These are phyloP conservation scores for Corvus moneduloides DNA, from an alignment of 2,113 vertebrate species.

Conservation along the genomic window DNA sequence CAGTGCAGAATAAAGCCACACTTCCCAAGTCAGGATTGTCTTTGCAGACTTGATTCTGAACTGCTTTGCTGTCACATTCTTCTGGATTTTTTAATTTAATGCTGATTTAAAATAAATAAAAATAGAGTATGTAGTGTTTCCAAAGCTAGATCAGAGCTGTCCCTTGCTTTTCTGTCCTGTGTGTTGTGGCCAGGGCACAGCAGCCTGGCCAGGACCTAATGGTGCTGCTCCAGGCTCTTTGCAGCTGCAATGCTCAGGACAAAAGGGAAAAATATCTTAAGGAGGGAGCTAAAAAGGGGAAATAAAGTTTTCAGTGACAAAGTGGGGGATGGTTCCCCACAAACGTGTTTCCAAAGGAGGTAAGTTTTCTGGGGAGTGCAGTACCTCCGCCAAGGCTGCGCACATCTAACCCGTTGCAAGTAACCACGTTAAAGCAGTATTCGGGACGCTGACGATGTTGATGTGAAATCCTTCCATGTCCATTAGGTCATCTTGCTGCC, in stretches of 20 bases:
- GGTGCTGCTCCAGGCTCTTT: not conserved
- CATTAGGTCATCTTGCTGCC: not conserved
- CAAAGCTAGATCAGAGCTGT: not conserved
- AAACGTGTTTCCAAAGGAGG: not conserved
- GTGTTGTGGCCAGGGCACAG: not conserved
- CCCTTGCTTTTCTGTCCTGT: not conserved
- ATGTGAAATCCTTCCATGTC: not conserved
- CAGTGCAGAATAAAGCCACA: not conserved
- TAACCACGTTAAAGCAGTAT: not conserved
- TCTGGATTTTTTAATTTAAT: not conserved
- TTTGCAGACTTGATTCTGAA: not conserved
- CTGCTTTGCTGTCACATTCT: not conserved
- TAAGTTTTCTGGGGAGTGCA: not conserved
- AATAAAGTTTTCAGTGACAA: not conserved
- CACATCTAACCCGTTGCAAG: not conserved
- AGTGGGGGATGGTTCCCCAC: not conserved
- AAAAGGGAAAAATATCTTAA: not conserved
- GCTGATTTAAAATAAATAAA: not conserved
- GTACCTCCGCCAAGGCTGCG: not conserved
- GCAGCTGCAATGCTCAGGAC: not conserved
- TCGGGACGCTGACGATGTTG: not conserved
- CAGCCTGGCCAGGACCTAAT: not conserved
- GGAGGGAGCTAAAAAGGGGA: not conserved
- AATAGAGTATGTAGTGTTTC: not conserved
- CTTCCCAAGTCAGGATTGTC: not conserved